Percentiles rank a stretch among this genome's conserved stretches.
These are phyloP conservation scores for Chiloscyllium punctatum DNA, from an alignment of 2,797 vertebrate species.

Conservation along the genomic window DNA sequence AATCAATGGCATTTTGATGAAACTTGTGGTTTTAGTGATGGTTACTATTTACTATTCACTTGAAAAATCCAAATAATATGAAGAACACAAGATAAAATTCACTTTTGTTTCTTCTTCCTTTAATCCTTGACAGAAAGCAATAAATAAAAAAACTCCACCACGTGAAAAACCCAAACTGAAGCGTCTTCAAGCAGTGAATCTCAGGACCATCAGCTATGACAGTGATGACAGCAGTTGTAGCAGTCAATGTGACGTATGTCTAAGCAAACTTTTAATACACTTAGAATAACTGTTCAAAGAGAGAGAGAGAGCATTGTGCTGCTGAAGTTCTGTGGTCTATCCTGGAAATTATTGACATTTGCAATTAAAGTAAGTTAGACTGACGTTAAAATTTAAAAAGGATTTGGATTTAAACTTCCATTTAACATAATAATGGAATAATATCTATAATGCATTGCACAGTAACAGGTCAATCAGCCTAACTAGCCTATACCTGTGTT, in stretches of 20 bases:
- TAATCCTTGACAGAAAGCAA: slow-evolving; percentile 13
- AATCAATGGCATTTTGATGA: neutral
- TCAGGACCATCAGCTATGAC: neutral
- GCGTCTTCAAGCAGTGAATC: slow-evolving; percentile 26
- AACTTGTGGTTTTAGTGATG: neutral
- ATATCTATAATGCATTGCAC: neutral
- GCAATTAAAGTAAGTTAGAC: neutral
- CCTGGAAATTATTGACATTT: neutral
- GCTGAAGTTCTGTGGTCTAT: neutral
- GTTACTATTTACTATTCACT: neutral
- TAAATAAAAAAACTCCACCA: neutral
- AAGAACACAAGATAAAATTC: neutral
- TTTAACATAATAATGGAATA: neutral
- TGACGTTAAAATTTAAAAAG: neutral
- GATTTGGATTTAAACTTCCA: neutral
- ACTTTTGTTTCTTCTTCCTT: neutral
- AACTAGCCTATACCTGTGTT: neutral
- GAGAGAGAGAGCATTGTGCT: neutral
- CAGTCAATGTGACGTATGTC: slow-evolving; percentile 15
- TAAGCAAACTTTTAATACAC: neutral
- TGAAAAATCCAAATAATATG: neutral
- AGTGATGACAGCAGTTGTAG: slow-evolving; percentile 17
- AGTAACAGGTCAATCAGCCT: neutral
- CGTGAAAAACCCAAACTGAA: slow-evolving; percentile 34
- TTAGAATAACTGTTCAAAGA: neutral